Evolutionary conservation across 2,888 invertebrate genomes (phyloP).

Genomic region (Graphium colonna): DNA sequence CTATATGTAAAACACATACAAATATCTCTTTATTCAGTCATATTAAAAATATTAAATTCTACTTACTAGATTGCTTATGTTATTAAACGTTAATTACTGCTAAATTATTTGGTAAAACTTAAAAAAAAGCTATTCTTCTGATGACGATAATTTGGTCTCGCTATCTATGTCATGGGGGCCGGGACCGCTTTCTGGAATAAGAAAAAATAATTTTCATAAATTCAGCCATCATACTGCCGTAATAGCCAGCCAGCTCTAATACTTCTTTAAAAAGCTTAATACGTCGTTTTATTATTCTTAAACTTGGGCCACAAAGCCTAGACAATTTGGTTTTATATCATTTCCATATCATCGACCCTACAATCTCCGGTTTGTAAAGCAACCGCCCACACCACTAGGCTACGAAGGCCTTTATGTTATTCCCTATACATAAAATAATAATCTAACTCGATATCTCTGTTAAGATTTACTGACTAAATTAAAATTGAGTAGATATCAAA

Average conservation of each 20-base stretch:
- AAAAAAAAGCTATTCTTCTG: constrained; percentile 32
- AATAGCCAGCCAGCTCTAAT: no score
- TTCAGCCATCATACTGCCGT: no score
- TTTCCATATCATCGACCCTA: background rate
- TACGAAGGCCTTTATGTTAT: no score
- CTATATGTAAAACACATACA: constrained; percentile 31
- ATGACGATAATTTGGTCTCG: constrained; percentile 32
- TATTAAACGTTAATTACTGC: constrained; percentile 39
- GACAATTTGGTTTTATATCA: background rate
- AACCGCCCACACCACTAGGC: no score
- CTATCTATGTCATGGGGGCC: constrained; percentile 79
- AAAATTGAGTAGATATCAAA: no score
- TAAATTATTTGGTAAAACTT: constrained; percentile 46
- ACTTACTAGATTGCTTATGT: constrained; percentile 43
- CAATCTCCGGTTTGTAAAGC: no score
- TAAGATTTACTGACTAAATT: no score
- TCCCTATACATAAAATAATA: no score
- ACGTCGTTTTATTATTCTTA: no score
- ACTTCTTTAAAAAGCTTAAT: no score
- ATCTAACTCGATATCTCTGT: no score
- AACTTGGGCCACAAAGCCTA: no score
- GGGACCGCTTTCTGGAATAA: constrained; percentile 72
- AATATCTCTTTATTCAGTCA: constrained; percentile 39
- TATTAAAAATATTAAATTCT: constrained; percentile 32
- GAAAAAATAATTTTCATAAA: background rate